Evolutionary conservation across 2,888 invertebrate species (phyloP).

Genomic region (Aspidapion aeneum): DNA sequence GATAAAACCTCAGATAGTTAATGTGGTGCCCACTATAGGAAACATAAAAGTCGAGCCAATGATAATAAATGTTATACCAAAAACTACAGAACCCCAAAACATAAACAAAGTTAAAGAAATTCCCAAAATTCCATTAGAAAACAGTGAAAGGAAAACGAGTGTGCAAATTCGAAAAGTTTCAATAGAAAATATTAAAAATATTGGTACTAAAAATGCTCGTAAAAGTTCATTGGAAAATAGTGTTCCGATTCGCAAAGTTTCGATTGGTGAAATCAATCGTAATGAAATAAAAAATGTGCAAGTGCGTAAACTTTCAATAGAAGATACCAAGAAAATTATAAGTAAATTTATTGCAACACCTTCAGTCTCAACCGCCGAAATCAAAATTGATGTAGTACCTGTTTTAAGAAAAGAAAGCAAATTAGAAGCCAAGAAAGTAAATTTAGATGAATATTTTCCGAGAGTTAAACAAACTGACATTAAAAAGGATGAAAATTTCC

Average conservation of each 20-base stretch:
- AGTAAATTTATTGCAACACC: background rate
- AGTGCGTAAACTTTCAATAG: background rate
- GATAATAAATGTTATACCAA: conserved; percentile 38
- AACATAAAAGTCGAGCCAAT: conserved; percentile 27
- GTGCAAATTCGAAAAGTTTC: too few relatives aligned
- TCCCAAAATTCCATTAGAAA: too few relatives aligned
- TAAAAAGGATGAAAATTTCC: background rate
- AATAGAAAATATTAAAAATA: too few relatives aligned
- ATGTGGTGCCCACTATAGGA: background rate
- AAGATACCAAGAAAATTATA: background rate
- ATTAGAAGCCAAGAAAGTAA: background rate
- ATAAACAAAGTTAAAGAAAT: too few relatives aligned
- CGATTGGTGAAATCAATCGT: background rate
- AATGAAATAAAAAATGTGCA: background rate
- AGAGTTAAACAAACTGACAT: background rate
- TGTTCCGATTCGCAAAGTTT: too few relatives aligned
- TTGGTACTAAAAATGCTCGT: too few relatives aligned
- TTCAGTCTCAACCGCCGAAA: conserved; percentile 18
- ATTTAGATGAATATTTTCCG: background rate
- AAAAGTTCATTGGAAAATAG: too few relatives aligned
- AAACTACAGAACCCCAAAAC: conserved; percentile 26
- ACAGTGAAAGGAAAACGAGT: too few relatives aligned
- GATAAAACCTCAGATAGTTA: background rate
- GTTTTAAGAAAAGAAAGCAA: conserved; percentile 4
- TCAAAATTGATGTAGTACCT: conserved; percentile 23